Conservation (phyloP, 2,888 invertebrate genomes). For the Dilophus febrilis region DNA sequence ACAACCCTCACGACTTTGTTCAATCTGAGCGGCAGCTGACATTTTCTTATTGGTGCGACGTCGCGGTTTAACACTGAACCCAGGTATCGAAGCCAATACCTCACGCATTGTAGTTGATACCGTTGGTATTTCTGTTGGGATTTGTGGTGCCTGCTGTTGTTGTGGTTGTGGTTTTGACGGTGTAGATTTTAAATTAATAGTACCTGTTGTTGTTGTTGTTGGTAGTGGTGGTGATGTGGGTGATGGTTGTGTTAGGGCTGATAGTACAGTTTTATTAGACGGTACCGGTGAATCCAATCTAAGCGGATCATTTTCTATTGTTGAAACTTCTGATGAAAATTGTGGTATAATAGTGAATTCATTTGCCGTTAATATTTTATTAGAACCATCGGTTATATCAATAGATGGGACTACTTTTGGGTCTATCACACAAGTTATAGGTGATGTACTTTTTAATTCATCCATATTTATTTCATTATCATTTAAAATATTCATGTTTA, state of each 20-base stretch:
- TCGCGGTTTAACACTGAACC: conserved; percentile 66
- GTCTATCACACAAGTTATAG: no score
- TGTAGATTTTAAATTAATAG: no score
- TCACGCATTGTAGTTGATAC: conserved; percentile 74
- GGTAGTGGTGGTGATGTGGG: conserved; percentile 6
- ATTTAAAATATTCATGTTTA: no score
- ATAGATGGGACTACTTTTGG: no score
- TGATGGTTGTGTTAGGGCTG: conserved; percentile 9
- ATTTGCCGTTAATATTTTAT: no score
- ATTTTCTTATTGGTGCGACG: conserved; percentile 64
- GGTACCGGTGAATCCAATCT: neutral
- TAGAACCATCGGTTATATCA: no score
- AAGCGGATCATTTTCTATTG: no score
- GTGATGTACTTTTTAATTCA: no score
- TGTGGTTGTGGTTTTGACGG: conserved; percentile 3
- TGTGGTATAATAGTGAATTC: no score
- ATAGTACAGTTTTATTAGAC: conserved; percentile 1
- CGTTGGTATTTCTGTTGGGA: no score
- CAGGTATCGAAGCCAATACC: conserved; percentile 73
- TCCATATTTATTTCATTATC: no score
- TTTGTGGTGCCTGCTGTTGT: conserved; percentile 5
- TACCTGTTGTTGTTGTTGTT: conserved; percentile 6
- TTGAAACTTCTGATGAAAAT: no score
- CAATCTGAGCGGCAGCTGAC: conserved; percentile 81
- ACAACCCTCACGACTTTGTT: conserved; percentile 83